A percentile compares a stretch with the other conserved stretches of the same genome.
Conservation (phyloP, 1,140 invertebrate genomes). For the Episyrphus balteatus region DNA sequence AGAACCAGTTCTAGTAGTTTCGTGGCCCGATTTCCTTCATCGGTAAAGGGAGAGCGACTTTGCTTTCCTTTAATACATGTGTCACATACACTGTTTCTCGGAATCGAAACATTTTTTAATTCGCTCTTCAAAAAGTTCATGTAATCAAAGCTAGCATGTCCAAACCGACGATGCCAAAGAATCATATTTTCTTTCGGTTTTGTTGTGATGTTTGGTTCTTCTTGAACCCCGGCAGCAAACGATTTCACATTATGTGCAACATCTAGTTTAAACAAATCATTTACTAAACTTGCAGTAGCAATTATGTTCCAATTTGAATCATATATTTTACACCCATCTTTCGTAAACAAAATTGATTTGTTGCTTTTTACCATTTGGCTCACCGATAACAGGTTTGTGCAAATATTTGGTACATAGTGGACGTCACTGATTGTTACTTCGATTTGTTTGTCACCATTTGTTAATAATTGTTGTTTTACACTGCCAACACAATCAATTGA, state of each 20-base stretch:
- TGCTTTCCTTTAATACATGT: not conserved
- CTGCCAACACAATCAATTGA: no score
- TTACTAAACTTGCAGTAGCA: slow-evolving; percentile 13
- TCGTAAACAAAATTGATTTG: slow-evolving; percentile 18
- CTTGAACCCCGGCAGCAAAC: slow-evolving; percentile 10
- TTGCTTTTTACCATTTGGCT: slow-evolving; percentile 23
- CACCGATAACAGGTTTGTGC: slow-evolving; percentile 23
- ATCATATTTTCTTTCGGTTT: slow-evolving; percentile 15
- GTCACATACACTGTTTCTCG: not conserved
- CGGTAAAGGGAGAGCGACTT: not conserved
- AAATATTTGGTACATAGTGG: slow-evolving; percentile 17
- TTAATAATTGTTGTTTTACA: no score
- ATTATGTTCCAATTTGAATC: slow-evolving; percentile 14
- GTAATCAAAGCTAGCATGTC: not conserved
- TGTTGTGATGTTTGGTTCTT: slow-evolving; percentile 13
- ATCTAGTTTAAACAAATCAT: slow-evolving; percentile 17
- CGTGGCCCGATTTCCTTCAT: not conserved
- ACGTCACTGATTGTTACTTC: no score
- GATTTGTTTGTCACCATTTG: no score
- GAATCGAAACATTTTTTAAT: not conserved
- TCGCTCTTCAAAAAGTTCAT: no score
- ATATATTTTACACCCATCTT: slow-evolving; percentile 16
- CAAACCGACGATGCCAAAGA: slow-evolving; percentile 11
- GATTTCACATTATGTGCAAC: slow-evolving; percentile 13
- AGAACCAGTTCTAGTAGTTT: slow-evolving; percentile 26